Evolutionary conservation across 2,888 invertebrate genomes (phyloP), one percentile per base, ranked within the genome.

Genomic region (Meandrusa payeni): DNA sequence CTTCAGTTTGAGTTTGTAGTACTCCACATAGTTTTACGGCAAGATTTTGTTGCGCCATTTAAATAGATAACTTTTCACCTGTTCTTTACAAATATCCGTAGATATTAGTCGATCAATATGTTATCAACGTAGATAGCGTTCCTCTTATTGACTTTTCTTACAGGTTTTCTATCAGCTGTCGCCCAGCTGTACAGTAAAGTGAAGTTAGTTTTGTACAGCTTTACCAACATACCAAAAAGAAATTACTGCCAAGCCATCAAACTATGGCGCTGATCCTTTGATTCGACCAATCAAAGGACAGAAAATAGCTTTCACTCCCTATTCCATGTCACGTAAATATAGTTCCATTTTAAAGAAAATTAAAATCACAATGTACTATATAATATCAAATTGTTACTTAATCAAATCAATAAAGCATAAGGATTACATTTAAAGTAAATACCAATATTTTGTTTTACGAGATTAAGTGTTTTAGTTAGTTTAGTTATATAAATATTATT

Each of bases 11-110:
- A 22, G 79, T 61, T 59, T 89, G 88, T 50, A 90, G 71, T 50
- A 90, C 66, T 22, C 89, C 88, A 64, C 90, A 90, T 53, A 91
- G 74, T 69, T 90, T 90, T 4, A 89, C 88, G 28, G 90, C 90
- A 51, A 91, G 81, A 65, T 91, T 91, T 67, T 89, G 82, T 26
- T 66, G 61, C 32, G 85, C 64, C 87, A 87, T 87, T 56, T 50
- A 53, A 34, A 43, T 17, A 23, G 36, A 46, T 23, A 32, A 27
- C 48, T 59, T 54, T 64, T 53, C 59, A 69, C 63, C 54, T 65
- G 61, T 54, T 56, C 47, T 52, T 61, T 53, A 62, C 60, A 55
- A 38, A 50, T 33, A 52, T 41, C 41, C 36, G 48, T 48, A 54
- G 50, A 56, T 54, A 50, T 52, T 47, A 53, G 50, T 50, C 31